These are phyloP conservation scores for Limnephilus lunatus DNA, from an alignment of 2,888 invertebrate species.

Conservation along the genomic window DNA sequence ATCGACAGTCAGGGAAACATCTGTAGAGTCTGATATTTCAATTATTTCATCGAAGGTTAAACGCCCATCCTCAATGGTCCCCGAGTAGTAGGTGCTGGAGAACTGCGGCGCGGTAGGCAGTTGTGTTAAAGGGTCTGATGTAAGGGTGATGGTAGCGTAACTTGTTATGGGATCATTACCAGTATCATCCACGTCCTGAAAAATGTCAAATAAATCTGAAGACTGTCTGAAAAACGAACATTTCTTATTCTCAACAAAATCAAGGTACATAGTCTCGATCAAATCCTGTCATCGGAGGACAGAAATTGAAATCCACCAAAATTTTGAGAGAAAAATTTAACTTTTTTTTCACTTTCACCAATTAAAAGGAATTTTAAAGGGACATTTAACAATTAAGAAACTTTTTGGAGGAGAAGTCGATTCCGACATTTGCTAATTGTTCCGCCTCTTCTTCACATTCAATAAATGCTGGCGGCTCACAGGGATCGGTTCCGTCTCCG, in stretches of 20 bases:
- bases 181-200: conserved; percentile 73
- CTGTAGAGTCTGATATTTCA: conserved; percentile 66
- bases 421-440: too few species aligned
- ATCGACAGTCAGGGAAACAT: too few species aligned
- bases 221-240: neutral
- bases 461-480: too few species aligned
- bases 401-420: too few species aligned
- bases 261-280: neutral
- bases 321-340: neutral
- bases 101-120: conserved; percentile 75
- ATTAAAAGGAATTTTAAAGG: too few species aligned
- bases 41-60: conserved; percentile 69
- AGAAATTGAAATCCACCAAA: neutral
- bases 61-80: conserved; percentile 71
- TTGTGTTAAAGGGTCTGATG: conserved; percentile 71
- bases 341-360: too few species aligned
- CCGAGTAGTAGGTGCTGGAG: conserved; percentile 72
- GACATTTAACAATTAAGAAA: too few species aligned
- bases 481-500: too few species aligned
- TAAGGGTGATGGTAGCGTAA: conserved; percentile 70
- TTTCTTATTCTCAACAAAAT: neutral
- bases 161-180: conserved; percentile 69
- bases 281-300: neutral
- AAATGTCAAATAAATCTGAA: neutral
- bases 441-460: too few species aligned